These are phyloP conservation scores for Leptinotarsa tumamoca DNA, from an alignment of 2,888 invertebrate species.

Conservation along the genomic window DNA sequence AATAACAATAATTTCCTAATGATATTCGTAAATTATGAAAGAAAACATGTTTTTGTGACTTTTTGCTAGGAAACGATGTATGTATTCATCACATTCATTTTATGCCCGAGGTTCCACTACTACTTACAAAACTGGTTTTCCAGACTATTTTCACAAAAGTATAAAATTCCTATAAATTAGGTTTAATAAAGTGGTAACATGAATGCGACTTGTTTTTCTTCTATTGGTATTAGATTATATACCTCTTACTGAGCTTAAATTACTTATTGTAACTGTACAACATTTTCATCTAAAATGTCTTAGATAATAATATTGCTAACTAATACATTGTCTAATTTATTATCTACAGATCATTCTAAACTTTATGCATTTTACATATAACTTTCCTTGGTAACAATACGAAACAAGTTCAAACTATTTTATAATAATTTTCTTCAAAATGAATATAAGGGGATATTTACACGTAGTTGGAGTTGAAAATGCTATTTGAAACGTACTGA, in stretches of 20 bases:
- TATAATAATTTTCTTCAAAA: not conserved
- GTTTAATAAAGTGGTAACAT: not conserved
- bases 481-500: no score
- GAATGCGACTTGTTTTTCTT: not conserved
- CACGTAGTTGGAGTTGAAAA: no score
- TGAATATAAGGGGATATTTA: no score
- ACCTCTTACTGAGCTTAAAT: constrained; percentile 21
- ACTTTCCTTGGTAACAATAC: not conserved
- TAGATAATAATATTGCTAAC: constrained; percentile 54
- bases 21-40: not conserved
- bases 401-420: not conserved
- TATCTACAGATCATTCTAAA: constrained; percentile 37
- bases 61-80: not conserved
- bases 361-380: not conserved
- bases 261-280: constrained; percentile 51
- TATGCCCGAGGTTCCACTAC: no score
- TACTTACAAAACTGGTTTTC: not conserved
- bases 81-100: not conserved
- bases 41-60: not conserved
- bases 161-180: constrained; percentile 48
- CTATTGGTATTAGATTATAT: not conserved
- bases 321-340: constrained; percentile 52
- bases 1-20: not conserved
- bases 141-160: constrained; percentile 44
- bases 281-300: constrained; percentile 35